phyloP scores from a whole-genome alignment of 1,140 invertebrate genomes.

The Ceratina japonica region DNA sequence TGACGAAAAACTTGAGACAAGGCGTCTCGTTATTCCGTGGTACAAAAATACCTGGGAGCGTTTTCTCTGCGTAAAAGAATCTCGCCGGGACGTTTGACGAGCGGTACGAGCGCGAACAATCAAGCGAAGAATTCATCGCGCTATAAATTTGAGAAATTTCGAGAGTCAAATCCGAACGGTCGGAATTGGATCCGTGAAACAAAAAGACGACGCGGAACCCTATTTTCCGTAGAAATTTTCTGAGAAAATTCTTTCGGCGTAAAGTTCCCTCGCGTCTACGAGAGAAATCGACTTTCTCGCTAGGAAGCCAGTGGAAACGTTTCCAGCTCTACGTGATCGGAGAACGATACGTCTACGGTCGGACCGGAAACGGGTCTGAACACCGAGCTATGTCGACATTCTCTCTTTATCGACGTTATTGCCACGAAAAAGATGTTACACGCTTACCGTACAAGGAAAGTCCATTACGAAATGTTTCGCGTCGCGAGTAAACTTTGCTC shows the following conservation, averaged over 20 bases:
- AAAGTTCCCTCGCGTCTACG: background rate
- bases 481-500: constrained; percentile 25
- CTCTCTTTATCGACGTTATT: constrained; percentile 59
- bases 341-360: constrained; percentile 55
- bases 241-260: constrained; percentile 11
- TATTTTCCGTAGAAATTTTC: constrained; percentile 36
- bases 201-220: background rate
- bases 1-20: background rate
- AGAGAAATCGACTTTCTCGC: constrained; percentile 31
- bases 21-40: too few relatives aligned
- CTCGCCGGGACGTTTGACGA: background rate
- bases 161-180: background rate
- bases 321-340: constrained; percentile 59
- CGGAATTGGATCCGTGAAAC: constrained; percentile 31
- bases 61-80: too few relatives aligned
- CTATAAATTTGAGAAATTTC: background rate
- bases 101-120: background rate
- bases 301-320: constrained; percentile 31
- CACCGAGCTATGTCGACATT: constrained; percentile 30
- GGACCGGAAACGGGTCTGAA: constrained; percentile 34
- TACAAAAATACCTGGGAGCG: too few relatives aligned
- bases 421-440: constrained; percentile 55
- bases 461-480: constrained; percentile 58
- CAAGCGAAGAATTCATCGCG: background rate
- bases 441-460: constrained; percentile 57